A percentile compares a stretch with the other conserved stretches of the same genome.
phyloP scores from a whole-genome alignment of 2,113 vertebrate genomes.

The Apus apus region DNA sequence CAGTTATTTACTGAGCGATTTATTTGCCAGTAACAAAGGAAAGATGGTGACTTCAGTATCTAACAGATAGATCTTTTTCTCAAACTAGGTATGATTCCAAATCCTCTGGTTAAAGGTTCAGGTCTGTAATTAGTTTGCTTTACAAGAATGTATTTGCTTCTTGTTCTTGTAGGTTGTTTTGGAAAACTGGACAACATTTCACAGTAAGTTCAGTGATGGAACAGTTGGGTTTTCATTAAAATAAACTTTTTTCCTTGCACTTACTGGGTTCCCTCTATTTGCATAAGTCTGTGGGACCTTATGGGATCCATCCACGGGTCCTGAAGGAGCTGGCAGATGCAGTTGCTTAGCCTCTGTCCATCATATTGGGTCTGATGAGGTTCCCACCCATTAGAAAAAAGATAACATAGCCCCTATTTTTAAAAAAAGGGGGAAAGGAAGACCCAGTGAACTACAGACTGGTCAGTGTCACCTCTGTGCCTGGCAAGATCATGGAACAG shows the following conservation, averaged over 20 bases:
- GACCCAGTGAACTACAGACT: too few species aligned
- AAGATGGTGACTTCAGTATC: not conserved
- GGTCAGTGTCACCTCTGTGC: too few species aligned
- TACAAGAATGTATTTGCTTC: not conserved
- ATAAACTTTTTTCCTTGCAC: not conserved
- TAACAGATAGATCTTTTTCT: not conserved
- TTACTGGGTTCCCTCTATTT: not conserved
- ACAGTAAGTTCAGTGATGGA: not conserved
- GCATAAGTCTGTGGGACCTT: too few species aligned
- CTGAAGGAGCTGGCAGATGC: too few species aligned
- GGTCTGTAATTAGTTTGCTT: not conserved
- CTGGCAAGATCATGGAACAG: too few species aligned
- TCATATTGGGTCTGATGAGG: too few species aligned
- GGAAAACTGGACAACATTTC: not conserved
- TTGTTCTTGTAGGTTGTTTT: not conserved
- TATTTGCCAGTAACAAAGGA: not conserved
- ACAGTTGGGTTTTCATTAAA: not conserved
- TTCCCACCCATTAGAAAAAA: too few species aligned
- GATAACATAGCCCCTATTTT: too few species aligned
- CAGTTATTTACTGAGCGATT: not conserved
- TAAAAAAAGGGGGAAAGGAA: too few species aligned
- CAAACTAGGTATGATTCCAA: not conserved
- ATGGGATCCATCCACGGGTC: too few species aligned
- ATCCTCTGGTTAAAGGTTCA: not conserved
- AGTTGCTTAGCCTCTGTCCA: too few species aligned